Conservation (phyloP, 2,797 vertebrate genomes). For the Salarias fasciatus region DNA sequence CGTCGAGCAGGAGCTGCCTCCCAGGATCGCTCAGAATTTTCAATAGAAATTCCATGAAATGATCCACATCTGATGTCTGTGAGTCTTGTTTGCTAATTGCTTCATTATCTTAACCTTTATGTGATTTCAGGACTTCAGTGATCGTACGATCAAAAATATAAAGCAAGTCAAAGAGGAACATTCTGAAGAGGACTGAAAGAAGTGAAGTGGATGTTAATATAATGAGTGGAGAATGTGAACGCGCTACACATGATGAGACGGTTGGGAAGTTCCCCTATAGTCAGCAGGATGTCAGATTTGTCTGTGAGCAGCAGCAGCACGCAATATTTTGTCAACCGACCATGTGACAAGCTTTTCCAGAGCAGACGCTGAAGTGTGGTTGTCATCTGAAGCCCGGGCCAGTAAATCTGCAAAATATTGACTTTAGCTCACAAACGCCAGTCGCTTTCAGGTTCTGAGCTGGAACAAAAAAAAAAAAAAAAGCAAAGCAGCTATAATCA, state of each 20-base stretch:
- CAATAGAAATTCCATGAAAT: too few relatives aligned
- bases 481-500: too few relatives aligned
- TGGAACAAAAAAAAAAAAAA: too few relatives aligned
- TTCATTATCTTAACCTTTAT: too few relatives aligned
- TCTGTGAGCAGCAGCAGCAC: conserved; percentile 21
- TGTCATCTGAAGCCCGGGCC: neutral
- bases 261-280: conserved; percentile 37
- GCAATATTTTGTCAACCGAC: conserved; percentile 33
- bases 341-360: conserved; percentile 22
- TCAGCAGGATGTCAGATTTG: conserved; percentile 52
- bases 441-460: too few relatives aligned
- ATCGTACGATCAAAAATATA: neutral
- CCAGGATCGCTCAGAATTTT: too few relatives aligned
- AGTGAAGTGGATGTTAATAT: conserved; percentile 31
- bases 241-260: conserved; percentile 54
- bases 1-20: too few relatives aligned
- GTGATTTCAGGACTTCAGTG: too few relatives aligned
- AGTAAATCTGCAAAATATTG: neutral
- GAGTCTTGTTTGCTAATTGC: too few relatives aligned
- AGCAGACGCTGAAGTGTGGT: too few relatives aligned
- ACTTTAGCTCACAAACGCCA: neutral
- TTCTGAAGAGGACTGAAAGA: conserved; percentile 1
- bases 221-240: conserved; percentile 17
- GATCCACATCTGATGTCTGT: too few relatives aligned
- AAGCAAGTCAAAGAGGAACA: conserved; percentile 7